Evolutionary conservation across 2,797 vertebrate genomes (phyloP), one percentile per base, ranked within the genome.

Genomic region (Rhinella marina): DNA sequence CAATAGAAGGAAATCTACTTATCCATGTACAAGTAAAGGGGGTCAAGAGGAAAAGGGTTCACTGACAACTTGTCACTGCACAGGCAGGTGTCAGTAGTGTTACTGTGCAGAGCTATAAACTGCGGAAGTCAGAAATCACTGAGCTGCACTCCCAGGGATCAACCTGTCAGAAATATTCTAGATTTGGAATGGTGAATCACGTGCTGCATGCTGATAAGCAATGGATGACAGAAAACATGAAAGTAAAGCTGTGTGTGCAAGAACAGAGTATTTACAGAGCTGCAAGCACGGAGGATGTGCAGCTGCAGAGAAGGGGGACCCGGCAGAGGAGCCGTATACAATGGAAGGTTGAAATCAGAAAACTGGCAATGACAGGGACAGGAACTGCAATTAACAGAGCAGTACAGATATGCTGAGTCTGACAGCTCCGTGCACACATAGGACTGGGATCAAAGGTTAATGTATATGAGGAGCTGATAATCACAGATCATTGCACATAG

Each of bases 311-410:
- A 82, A 2, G 78, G 78, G 64, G 78, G 56, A 87, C 3, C 81
- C 77, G 84, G 29, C 68, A 7, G 21, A 32, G 64, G 11, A 62
- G 77, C 66, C 48, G 68, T 48, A 72, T 54, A 75, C 88, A 86
- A 87, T 82, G 80, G n/a, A 50, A 82, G 57, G 66, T 59, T 82
- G 78, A 66, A 82, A 76, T 48, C 12, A 86, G 66, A 85, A 73
- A 88, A 81, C 21, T 79, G 21, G 48, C 68, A 85, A 52, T 77
- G 56, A 70, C 87, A 50, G 48, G 50, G 61, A 84, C 87, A 88
- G 82, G 77, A 81, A 75, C 62, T 88, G 79, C 78, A 73, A 88
- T 85, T 85, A 88, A 85, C 82, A 81, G 77, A 88, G 82, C 83
- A 50, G 75, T 66, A 29, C 79, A 82, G 70, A 79, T 78, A 56